Evolutionary conservation across 2,113 vertebrate species (phyloP), one percentile per base, ranked within the genome.

Genomic region (Tichodroma muraria): DNA sequence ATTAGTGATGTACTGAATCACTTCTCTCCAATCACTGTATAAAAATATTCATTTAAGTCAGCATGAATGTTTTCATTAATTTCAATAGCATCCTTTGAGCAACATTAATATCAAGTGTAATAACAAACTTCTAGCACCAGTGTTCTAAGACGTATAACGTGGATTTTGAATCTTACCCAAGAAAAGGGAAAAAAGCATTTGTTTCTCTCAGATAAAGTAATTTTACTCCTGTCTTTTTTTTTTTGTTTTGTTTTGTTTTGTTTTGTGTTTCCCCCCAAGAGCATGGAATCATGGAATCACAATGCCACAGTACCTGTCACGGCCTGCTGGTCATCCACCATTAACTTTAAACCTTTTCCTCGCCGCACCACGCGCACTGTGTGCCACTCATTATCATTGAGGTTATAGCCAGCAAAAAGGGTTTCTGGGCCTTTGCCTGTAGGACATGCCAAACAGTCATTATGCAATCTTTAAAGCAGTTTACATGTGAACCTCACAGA

Each of bases 331-430:
- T 99, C 99, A 97, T 99, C 99, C 97, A 99, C 99, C 40, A 98
- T 99, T 97, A 99, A 98, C 98, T 99, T 99, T 98, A 99, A 98
- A 97, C 98, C 98, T 98, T 99, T 99, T 96, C 99, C 99, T 97
- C 99, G 98, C 78, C 99, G 99, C 97, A 98, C 98, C 97, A 99
- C 99, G 94, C 99, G 99, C 37, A 99, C 99, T 33, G 99, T 99
- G 98, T 99, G 99, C 99, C 99, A 99, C 94, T 99, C 99, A 92
- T 99, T 99, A 98, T 99, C 99, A 98, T 99, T 99, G 98, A 99
- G 98, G 98, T 99, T 99, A 98, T 99, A 99, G 98, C 99, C 99
- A 66, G 99, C 99, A 98, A 99, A 99, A 97, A 99, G 98, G 85
- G 98, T 99, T 97, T 99, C 99, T 96, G 99, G 99, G 97, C 99